Percentiles rank a stretch among this genome's conserved stretches.
phyloP scores from a whole-genome alignment of 1,140 invertebrate species.

The Drosophila ohnishii region DNA sequence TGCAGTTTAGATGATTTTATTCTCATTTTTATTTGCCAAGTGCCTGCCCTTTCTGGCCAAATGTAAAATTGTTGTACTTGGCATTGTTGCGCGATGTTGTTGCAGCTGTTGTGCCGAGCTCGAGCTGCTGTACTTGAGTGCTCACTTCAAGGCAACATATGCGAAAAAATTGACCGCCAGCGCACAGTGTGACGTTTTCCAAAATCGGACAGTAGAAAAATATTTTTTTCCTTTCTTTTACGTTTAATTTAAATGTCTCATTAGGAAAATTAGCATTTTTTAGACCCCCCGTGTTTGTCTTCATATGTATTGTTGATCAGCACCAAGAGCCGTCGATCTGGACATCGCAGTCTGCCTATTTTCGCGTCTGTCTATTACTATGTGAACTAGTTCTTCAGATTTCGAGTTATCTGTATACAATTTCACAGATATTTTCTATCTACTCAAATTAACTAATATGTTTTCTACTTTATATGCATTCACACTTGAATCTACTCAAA shows the following conservation, averaged over 20 bases:
- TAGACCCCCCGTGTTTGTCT: too few relatives aligned
- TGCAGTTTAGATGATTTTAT: conserved; percentile 46
- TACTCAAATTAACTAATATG: too few relatives aligned
- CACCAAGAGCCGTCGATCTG: neutral
- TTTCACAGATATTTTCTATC: too few relatives aligned
- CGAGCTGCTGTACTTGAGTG: conserved; percentile 61
- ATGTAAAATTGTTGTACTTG: conserved; percentile 56
- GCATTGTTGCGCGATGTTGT: conserved; percentile 35
- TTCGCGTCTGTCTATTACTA: too few relatives aligned
- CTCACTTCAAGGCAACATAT: conserved; percentile 67
- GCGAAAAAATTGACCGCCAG: conserved; percentile 71
- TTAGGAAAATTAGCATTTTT: neutral
- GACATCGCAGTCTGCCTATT: too few relatives aligned
- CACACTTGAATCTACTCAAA: too few relatives aligned
- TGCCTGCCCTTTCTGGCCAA: conserved; percentile 56
- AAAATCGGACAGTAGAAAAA: neutral
- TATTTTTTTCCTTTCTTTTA: too few relatives aligned
- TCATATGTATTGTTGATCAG: neutral
- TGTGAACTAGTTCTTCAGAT: too few relatives aligned
- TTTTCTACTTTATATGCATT: too few relatives aligned
- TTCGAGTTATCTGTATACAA: too few relatives aligned
- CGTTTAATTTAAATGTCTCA: neutral
- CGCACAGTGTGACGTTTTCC: neutral
- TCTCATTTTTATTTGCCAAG: conserved; percentile 59
- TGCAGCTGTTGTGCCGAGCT: conserved; percentile 31